Evolutionary conservation across 2,888 invertebrate species (phyloP).

Genomic region (Caenorhabditis doughertyi): DNA sequence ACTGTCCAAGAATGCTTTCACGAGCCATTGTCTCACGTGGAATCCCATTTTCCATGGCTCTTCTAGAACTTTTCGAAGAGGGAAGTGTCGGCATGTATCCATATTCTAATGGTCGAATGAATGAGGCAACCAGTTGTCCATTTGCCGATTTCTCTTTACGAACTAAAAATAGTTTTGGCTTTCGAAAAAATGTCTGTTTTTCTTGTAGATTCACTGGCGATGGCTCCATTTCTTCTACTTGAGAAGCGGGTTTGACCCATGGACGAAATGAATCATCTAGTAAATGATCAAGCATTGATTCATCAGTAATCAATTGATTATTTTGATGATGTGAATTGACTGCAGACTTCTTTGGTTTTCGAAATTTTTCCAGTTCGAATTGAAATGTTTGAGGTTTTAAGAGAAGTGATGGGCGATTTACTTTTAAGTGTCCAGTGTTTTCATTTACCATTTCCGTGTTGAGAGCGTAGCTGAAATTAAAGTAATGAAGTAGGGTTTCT

Average conservation of each 20-base stretch:
- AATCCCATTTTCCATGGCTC: too few species aligned
- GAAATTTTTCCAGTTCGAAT: constrained; percentile 10
- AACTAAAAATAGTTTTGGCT: constrained; percentile 51
- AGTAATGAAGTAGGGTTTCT: not conserved
- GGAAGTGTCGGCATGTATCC: constrained; percentile 58
- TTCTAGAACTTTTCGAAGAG: not conserved
- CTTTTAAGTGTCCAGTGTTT: constrained; percentile 38
- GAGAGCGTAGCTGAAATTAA: constrained; percentile 43
- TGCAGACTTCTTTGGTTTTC: constrained; percentile 4
- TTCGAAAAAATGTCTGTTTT: constrained; percentile 50
- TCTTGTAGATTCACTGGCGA: not conserved
- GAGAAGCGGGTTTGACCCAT: constrained; percentile 38
- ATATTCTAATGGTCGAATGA: constrained; percentile 50
- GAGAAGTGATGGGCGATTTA: constrained; percentile 39
- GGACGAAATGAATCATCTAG: constrained; percentile 56
- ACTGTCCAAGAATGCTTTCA: constrained; percentile 36
- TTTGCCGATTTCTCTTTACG: constrained; percentile 14
- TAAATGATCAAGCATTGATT: constrained; percentile 46
- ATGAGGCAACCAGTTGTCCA: constrained; percentile 15
- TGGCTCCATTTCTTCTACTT: constrained; percentile 29
- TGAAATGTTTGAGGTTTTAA: constrained; percentile 8
- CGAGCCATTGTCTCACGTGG: constrained; percentile 8
- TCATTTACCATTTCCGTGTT: constrained; percentile 52
- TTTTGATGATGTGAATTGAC: not conserved
- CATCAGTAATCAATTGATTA: constrained; percentile 11